phyloP scores from a whole-genome alignment of 2,888 invertebrate species.

The Matsumyia berberina region DNA sequence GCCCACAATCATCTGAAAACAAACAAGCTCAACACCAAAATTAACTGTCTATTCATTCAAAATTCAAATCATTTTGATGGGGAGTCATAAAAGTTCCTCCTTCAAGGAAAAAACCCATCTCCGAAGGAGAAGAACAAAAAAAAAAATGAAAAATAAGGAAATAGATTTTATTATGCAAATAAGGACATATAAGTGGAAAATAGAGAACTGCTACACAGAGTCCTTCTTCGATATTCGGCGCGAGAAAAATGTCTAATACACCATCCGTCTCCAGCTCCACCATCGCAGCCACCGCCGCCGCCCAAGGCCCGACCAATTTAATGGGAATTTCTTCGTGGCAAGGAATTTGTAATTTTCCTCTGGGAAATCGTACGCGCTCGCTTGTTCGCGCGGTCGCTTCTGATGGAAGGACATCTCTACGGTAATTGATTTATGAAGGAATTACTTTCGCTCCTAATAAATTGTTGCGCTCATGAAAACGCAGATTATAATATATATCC shows the following conservation, averaged over 20 bases:
- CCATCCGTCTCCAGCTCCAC: background rate
- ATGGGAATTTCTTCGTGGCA: slow-evolving; percentile 49
- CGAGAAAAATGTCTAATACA: slow-evolving; percentile 17
- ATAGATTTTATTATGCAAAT: slow-evolving; percentile 70
- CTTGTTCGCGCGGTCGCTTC: background rate
- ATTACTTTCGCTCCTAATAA: slow-evolving; percentile 64
- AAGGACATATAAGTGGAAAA: slow-evolving; percentile 43
- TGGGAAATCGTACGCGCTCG: slow-evolving; percentile 12
- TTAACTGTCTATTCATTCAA: slow-evolving; percentile 13
- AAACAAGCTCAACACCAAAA: background rate
- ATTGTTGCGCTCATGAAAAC: slow-evolving; percentile 43
- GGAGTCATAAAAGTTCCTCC: slow-evolving; percentile 33
- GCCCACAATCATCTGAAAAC: background rate
- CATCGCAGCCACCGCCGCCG: too few species aligned
- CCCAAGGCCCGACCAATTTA: slow-evolving; percentile 6
- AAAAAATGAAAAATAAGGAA: slow-evolving; percentile 39
- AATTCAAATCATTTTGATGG: slow-evolving; percentile 34
- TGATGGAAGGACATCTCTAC: slow-evolving; percentile 39
- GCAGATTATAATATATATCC: slow-evolving; percentile 21
- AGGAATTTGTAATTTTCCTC: slow-evolving; percentile 57
- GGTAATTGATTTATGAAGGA: slow-evolving; percentile 70
- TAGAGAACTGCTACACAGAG: slow-evolving; percentile 5
- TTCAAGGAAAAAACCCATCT: background rate
- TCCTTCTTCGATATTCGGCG: slow-evolving; percentile 29
- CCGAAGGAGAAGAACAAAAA: background rate